Percentiles rank a stretch among this genome's conserved stretches.
These are phyloP conservation scores for Chloroceryle aenea DNA, from an alignment of 2,113 vertebrate species.

Conservation along the genomic window DNA sequence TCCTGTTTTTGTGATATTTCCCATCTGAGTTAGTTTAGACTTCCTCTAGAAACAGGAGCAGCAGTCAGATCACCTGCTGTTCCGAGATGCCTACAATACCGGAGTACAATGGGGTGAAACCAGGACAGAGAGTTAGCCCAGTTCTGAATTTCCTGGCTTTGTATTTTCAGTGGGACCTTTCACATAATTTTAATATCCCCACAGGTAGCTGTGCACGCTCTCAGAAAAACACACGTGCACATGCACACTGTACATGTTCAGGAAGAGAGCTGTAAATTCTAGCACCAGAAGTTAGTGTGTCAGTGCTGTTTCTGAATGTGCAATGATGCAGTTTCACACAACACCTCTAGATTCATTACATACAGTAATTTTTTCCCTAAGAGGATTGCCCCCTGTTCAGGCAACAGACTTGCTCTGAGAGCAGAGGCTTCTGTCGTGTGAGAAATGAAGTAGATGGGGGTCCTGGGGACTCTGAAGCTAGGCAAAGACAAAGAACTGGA, in stretches of 20 bases:
- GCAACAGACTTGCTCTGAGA: not conserved
- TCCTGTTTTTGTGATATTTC: slow-evolving; percentile 56
- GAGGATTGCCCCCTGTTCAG: not conserved
- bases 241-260: not conserved
- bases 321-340: not conserved
- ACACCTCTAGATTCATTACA: not conserved
- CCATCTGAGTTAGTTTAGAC: slow-evolving; percentile 15
- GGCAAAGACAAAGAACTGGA: not conserved
- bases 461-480: not conserved
- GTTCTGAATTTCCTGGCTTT: slow-evolving; percentile 58
- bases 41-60: slow-evolving; percentile 45
- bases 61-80: slow-evolving; percentile 45
- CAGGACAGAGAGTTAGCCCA: slow-evolving; percentile 27
- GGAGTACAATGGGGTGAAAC: slow-evolving; percentile 42
- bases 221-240: not conserved
- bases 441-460: not conserved
- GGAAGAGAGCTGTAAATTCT: not conserved
- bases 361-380: not conserved
- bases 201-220: not conserved
- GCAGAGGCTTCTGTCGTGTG: not conserved
- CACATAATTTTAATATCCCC: slow-evolving; percentile 13
- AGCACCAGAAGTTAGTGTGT: not conserved
- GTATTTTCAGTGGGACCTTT: slow-evolving; percentile 34
- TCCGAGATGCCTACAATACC: slow-evolving; percentile 5
- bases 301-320: not conserved